phyloP scores from a whole-genome alignment of 1,140 invertebrate species.

The Octopus bimaculoides region DNA sequence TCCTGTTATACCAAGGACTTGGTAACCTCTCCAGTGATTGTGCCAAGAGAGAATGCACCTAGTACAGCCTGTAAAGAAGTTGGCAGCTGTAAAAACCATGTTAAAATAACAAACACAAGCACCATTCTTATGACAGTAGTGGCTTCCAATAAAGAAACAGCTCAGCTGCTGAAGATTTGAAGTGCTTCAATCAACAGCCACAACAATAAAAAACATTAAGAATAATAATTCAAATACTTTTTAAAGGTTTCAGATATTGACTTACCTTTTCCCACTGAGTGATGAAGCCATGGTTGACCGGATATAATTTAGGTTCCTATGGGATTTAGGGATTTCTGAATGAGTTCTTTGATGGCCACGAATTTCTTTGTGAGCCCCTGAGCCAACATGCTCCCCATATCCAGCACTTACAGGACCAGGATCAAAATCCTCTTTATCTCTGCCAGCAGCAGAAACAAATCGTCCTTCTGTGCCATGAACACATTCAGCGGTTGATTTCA shows the following conservation, averaged over 20 bases:
- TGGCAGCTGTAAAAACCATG: no score
- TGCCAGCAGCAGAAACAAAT: background rate
- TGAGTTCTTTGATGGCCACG: background rate
- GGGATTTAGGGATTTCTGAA: background rate
- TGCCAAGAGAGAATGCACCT: no score
- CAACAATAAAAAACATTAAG: background rate
- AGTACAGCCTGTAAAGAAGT: no score
- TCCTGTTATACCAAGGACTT: no score
- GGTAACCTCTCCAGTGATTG: no score
- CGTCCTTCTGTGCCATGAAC: background rate
- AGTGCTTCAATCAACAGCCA: background rate
- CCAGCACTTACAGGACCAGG: background rate
- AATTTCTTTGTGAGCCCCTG: background rate
- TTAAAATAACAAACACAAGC: no score
- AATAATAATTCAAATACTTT: slow-evolving; percentile 6
- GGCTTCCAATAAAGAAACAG: no score
- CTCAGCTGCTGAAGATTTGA: no score
- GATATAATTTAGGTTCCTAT: background rate
- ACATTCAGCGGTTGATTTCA: background rate
- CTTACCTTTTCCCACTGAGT: background rate
- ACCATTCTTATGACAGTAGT: no score
- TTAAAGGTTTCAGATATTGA: background rate
- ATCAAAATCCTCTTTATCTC: background rate
- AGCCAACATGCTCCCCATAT: background rate
- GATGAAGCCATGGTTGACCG: background rate